A percentile compares a stretch with the other conserved stretches of the same genome.
phyloP scores from a whole-genome alignment of 2,113 vertebrate species.

The Trogon surrucura region DNA sequence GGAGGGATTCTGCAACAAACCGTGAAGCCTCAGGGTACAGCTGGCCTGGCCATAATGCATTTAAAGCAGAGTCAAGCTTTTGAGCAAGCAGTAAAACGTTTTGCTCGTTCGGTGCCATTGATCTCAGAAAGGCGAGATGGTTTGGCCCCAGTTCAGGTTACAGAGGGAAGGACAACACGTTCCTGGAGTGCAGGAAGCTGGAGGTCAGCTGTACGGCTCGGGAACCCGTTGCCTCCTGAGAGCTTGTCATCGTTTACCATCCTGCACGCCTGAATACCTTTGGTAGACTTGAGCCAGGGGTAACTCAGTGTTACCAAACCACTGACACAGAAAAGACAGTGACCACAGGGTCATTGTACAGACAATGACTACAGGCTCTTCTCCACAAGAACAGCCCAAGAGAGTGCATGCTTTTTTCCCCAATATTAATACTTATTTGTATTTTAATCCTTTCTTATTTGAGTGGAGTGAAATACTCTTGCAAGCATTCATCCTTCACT shows the following conservation, averaged over 20 bases:
- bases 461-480: not conserved
- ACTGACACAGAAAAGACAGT: not conserved
- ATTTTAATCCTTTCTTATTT: not conserved
- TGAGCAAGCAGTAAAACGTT: not conserved
- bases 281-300: not conserved
- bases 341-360: not conserved
- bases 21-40: not conserved
- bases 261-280: not conserved
- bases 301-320: not conserved
- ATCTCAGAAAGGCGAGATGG: not conserved
- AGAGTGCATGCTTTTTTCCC: not conserved
- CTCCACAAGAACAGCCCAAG: not conserved
- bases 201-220: not conserved
- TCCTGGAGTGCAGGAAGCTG: slow-evolving; percentile 16
- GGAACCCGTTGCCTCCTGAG: not conserved
- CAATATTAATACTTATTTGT: not conserved
- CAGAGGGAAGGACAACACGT: not conserved
- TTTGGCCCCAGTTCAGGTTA: not conserved
- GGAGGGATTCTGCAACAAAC: not conserved
- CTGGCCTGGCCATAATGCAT: not conserved
- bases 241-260: not conserved
- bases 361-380: not conserved
- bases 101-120: not conserved
- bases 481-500: not conserved
- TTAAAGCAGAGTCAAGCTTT: not conserved